Base-by-base conservation (phyloP, 2,797 vertebrate genomes). In the Enoplosus armatus region DNA sequence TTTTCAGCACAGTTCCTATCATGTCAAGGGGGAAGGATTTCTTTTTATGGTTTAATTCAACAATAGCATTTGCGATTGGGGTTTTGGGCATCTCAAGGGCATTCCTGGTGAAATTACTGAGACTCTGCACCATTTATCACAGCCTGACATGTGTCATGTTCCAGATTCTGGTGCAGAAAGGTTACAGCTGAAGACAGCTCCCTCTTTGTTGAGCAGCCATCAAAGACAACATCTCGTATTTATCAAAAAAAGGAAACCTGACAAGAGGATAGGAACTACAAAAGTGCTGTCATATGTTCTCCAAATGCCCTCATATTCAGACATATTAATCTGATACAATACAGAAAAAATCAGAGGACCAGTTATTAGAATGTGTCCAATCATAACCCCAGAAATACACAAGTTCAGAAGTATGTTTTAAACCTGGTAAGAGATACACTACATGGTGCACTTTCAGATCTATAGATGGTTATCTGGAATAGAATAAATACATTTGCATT, bases 91-190 rank as follows among this genome's bases (percentile, higher is more conserved):
- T 99, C 98, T 99, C 98, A 98, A 98, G 98, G 98, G 98, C 97
- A 99, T 98, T 98, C 96, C 97, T 95, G 97, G 96, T 98, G 97
- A 98, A 99, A 99, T 99, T 97, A 98, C 97, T 97, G 97, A 97
- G 97, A 96, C 97, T 97, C 96, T 93, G 96, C 96, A 96, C 98
- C 98, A 99, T 99, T 99, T 99, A 99, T 99, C 98, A 99, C 97
- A 97, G 97, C 94, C 97, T 99, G 98, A 99, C 98, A 98, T 97
- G 96, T 99, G 98, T 99, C 98, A 99, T 98, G 97, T 98, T 98
- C 97, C 97, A 97, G 97, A 96, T 97, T 97, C 97, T 95, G 94
- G 96, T 96, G 97, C 95, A 94, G 95, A 98, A 97, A 98, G 98
- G 97, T 99, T 98, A 98, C 96, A 97, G 97, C 97, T 97, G 96